Base-by-base conservation (phyloP, 2,888 invertebrate genomes). In the Platycheirus rosarum region DNA sequence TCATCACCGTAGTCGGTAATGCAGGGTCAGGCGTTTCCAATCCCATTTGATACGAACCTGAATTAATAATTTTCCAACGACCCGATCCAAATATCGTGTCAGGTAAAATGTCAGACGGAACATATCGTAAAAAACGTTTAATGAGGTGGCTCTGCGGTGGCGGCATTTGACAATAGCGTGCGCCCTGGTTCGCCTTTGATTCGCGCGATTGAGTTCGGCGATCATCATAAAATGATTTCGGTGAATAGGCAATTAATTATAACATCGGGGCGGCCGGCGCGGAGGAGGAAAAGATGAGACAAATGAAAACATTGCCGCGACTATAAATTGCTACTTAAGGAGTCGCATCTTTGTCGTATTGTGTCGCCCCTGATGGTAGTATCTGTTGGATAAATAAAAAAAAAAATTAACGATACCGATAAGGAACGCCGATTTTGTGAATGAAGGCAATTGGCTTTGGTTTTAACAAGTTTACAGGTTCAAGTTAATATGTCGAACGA, bases 311-410 rank as follows among this genome's bases (percentile, higher is more conserved):
- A 82, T 71, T 63, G 71, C 42, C 77, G 71, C 48, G 82, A 82
- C 68, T 82, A 77, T 73, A 82, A 82, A 82, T 82, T 71, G 77
- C 77, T 82, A 82, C 82, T 82, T 82, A 82, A 77, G 82, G 68
- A 82, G 82, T 80, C 74, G 55, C 37, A 16, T 13, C 29, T 26
- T 53, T 18, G 51, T 26, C 13, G 44, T 23, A 9, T 11, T 55
- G 14, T 44, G 14, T 35, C 32, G 26, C 32, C 23, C 35, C 37
- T 37, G 29, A 32, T 32, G 29, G 42, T 44, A 44, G 49, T 55
- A 32, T 55, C 40, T 69, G 35, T 69, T 69, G 69, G 65, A 57
- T 68, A 65, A 79, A 79, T 69, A 75, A 63, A 60, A 46, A 79
- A 75, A 63, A 60, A 46, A 79, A 66, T 63, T 46, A 68, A 68